A percentile compares a stretch with the other conserved stretches of the same genome.
These are phyloP conservation scores for Anguilla anguilla DNA, from an alignment of 2,797 vertebrate genomes.

Conservation along the genomic window DNA sequence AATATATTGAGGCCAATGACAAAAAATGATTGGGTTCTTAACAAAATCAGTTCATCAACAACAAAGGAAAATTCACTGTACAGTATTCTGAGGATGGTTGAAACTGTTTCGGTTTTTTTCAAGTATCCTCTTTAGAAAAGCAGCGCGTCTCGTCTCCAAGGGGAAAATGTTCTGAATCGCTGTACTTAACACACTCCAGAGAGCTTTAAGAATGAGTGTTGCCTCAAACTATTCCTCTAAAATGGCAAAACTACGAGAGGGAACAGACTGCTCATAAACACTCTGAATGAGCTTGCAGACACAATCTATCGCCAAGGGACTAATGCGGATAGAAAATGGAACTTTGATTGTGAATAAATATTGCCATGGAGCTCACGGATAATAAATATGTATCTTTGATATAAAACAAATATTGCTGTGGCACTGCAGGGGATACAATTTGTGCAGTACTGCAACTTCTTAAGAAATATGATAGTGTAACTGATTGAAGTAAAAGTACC, in stretches of 20 bases:
- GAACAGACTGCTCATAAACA: background rate
- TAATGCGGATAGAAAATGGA: background rate
- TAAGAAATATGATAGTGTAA: background rate
- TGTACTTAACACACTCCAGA: background rate
- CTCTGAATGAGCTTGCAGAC: background rate
- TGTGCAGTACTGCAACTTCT: background rate
- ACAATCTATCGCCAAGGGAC: background rate
- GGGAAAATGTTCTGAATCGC: background rate
- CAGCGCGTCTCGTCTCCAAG: background rate
- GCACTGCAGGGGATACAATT: background rate
- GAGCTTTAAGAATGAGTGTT: background rate
- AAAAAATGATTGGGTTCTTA: background rate
- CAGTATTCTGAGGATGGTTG: background rate
- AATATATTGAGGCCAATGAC: too few species aligned
- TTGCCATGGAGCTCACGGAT: background rate
- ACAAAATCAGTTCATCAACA: background rate
- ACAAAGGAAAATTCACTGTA: background rate
- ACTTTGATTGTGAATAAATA: constrained; percentile 6
- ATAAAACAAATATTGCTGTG: background rate
- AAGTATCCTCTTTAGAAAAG: background rate
- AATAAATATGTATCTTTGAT: background rate
- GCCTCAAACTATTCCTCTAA: background rate
- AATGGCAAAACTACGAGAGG: background rate
- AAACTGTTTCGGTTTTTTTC: background rate
- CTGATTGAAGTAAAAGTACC: background rate